A percentile compares a stretch with the other conserved stretches of the same genome.
phyloP scores from a whole-genome alignment of 2,797 vertebrate genomes.

The Pantherophis vulpinus region DNA sequence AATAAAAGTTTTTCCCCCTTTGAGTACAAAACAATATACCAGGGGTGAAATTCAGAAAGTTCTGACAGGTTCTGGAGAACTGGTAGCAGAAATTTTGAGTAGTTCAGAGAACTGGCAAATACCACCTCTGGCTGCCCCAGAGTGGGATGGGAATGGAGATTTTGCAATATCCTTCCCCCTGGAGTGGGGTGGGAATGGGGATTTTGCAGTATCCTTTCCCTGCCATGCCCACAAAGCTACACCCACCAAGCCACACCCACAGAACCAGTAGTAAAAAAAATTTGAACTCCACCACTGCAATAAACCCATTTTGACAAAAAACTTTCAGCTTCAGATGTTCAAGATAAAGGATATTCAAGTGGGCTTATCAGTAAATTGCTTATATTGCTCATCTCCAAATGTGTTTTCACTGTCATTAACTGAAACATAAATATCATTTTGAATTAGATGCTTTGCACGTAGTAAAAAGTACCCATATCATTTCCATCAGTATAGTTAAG shows the following conservation, averaged over 20 bases:
- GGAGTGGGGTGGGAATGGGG: too few species aligned
- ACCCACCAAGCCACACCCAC: too few species aligned
- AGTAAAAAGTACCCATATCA: slow-evolving; percentile 36
- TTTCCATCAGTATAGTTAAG: slow-evolving; percentile 28
- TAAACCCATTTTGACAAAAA: neutral
- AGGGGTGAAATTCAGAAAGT: too few species aligned
- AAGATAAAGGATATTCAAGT: neutral
- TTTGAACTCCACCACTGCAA: neutral
- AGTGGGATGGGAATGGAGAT: too few species aligned
- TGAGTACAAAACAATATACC: neutral
- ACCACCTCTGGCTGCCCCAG: too few species aligned
- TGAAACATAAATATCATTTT: slow-evolving; percentile 48
- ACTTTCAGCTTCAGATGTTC: neutral
- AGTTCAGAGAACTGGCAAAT: too few species aligned
- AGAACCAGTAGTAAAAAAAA: too few species aligned
- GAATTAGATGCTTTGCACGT: slow-evolving; percentile 14
- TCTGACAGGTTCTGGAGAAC: too few species aligned
- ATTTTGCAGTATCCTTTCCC: too few species aligned
- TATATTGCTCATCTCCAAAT: neutral
- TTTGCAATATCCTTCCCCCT: too few species aligned
- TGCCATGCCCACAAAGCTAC: too few species aligned
- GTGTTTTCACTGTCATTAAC: slow-evolving; percentile 35
- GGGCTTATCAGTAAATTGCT: neutral
- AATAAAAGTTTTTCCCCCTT: neutral
- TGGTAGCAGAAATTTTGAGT: too few species aligned